Percentiles rank a stretch among this genome's conserved stretches.
phyloP scores from a whole-genome alignment of 2,888 invertebrate species.

The Cantharis rufa region DNA sequence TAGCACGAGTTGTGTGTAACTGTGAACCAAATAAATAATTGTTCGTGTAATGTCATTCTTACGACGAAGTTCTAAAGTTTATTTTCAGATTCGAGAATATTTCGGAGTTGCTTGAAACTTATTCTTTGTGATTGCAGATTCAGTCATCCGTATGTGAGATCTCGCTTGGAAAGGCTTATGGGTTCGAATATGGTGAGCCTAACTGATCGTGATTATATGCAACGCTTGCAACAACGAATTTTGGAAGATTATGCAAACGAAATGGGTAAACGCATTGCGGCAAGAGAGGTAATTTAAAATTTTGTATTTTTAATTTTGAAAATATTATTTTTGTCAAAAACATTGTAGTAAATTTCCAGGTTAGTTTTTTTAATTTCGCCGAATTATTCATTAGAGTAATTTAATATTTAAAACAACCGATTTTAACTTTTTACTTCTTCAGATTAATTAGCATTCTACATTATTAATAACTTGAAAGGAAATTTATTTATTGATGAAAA shows the following conservation, averaged over 20 bases:
- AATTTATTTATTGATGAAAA: background rate
- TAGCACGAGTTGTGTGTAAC: conserved; percentile 33
- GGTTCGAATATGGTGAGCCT: conserved; percentile 69
- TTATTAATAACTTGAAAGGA: background rate
- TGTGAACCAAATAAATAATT: conserved; percentile 10
- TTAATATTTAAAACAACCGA: background rate
- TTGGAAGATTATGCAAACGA: conserved; percentile 67
- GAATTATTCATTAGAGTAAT: background rate
- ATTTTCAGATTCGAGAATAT: background rate
- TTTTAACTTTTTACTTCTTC: background rate
- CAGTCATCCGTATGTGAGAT: conserved; percentile 65
- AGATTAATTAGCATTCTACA: background rate
- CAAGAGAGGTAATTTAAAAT: conserved; percentile 62
- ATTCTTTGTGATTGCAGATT: conserved; percentile 47
- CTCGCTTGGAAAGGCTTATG: conserved; percentile 71
- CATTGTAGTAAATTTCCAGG: background rate
- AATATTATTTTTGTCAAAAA: background rate
- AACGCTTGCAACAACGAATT: conserved; percentile 65
- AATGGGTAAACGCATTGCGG: conserved; percentile 66
- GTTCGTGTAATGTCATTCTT: conserved; percentile 5
- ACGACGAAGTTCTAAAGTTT: background rate
- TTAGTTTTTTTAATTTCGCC: background rate
- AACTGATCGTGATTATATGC: conserved; percentile 72
- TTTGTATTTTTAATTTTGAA: background rate
- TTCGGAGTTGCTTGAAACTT: background rate